These are phyloP conservation scores for Beaufortia kweichowensis DNA, from an alignment of 2,113 vertebrate genomes.

Conservation along the genomic window DNA sequence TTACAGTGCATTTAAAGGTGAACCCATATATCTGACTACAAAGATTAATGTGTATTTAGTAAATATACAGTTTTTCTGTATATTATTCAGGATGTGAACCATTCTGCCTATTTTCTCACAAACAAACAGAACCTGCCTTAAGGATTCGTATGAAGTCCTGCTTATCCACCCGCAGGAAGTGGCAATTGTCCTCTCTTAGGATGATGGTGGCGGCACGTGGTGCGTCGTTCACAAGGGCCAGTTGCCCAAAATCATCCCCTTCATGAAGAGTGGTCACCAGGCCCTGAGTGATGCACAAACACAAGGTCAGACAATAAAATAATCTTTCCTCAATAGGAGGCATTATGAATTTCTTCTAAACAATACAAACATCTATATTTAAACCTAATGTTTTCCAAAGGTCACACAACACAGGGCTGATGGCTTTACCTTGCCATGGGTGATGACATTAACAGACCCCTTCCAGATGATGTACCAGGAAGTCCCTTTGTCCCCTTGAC, in stretches of 20 bases:
- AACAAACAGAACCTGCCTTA: slow-evolving; percentile 74
- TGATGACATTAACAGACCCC: slow-evolving; percentile 95
- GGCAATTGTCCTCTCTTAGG: slow-evolving; percentile 89
- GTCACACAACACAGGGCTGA: background rate
- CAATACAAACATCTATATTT: slow-evolving; percentile 1
- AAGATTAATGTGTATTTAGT: too few species aligned
- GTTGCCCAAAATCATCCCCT: slow-evolving; percentile 92
- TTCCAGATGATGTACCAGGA: slow-evolving; percentile 99
- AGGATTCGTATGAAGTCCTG: slow-evolving; percentile 95
- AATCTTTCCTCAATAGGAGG: background rate
- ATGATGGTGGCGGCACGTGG: slow-evolving; percentile 93
- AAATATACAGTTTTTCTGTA: background rate
- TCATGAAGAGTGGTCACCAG: slow-evolving; percentile 89
- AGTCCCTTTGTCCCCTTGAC: slow-evolving; percentile 93
- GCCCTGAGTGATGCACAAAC: slow-evolving; percentile 71
- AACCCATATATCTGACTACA: background rate
- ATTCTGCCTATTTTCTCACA: background rate
- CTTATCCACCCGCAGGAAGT: slow-evolving; percentile 93
- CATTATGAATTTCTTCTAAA: background rate
- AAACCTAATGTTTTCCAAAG: slow-evolving; percentile 1
- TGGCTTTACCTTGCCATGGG: slow-evolving; percentile 86
- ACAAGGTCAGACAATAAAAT: slow-evolving; percentile 13
- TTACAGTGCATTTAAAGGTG: background rate
- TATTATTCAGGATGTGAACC: background rate
- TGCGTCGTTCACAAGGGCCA: slow-evolving; percentile 90